A percentile compares a stretch with the other conserved stretches of the same genome.
Conservation (phyloP, 2,888 invertebrate genomes). For the Sclerodermus sp. region DNA sequence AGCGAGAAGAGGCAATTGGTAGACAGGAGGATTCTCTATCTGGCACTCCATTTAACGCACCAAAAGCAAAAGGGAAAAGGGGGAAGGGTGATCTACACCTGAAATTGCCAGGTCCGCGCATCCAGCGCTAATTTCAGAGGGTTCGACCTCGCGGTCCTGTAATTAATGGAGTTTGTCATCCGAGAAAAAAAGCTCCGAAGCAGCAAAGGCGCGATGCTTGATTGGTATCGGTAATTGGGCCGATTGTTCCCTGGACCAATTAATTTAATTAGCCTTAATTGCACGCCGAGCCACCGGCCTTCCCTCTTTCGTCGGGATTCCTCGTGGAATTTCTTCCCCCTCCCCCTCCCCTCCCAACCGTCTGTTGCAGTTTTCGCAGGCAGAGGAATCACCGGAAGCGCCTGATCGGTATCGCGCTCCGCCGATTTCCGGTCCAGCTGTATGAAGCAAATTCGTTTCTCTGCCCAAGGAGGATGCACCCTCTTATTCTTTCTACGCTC, state of each 20-base stretch:
- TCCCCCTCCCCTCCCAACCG: too few relatives aligned
- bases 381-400: too few relatives aligned
- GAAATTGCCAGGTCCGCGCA: conserved; percentile 38
- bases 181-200: conserved; percentile 43
- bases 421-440: too few relatives aligned
- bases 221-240: conserved; percentile 54
- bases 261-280: conserved; percentile 52
- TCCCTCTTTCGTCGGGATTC: conserved; percentile 21
- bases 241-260: conserved; percentile 53
- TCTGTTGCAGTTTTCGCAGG: too few relatives aligned
- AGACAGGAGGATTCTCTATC: too few relatives aligned
- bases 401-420: too few relatives aligned
- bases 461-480: too few relatives aligned
- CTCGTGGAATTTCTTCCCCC: conserved; percentile 4
- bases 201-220: conserved; percentile 37
- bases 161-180: conserved; percentile 57
- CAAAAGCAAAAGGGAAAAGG: background rate
- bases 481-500: too few relatives aligned
- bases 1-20: too few relatives aligned
- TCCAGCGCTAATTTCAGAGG: conserved; percentile 34
- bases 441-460: too few relatives aligned
- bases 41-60: background rate
- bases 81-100: conserved; percentile 18
- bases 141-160: conserved; percentile 42
- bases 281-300: conserved; percentile 33